phyloP scores from a whole-genome alignment of 2,888 invertebrate genomes.

The Poecilobothrus nobilitatus region DNA sequence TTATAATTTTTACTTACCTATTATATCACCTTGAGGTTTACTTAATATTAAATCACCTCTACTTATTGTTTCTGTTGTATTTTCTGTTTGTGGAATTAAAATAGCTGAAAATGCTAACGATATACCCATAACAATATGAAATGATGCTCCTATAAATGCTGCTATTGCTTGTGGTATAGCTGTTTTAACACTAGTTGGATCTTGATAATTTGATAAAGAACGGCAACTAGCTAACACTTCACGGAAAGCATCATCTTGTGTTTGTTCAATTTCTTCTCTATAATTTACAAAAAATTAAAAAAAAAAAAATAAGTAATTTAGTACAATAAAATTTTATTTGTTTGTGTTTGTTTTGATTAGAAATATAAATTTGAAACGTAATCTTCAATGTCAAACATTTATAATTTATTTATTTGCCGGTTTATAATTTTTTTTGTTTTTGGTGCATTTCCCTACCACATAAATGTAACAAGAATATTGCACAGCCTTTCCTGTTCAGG shows the following conservation, averaged over 20 bases:
- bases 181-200: slow-evolving; percentile 37
- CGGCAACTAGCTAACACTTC: slow-evolving; percentile 45
- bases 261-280: slow-evolving; percentile 30
- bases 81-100: slow-evolving; percentile 45
- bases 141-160: slow-evolving; percentile 48
- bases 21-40: not conserved
- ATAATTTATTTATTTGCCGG: too few species aligned
- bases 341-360: too few species aligned
- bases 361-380: too few species aligned
- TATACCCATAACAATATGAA: slow-evolving; percentile 53
- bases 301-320: too few species aligned
- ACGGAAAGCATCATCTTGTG: slow-evolving; percentile 41
- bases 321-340: too few species aligned
- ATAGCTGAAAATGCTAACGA: slow-evolving; percentile 52
- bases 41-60: slow-evolving; percentile 1
- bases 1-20: not conserved
- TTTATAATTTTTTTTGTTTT: too few species aligned
- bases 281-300: not conserved
- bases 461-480: too few species aligned
- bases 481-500: too few species aligned
- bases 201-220: slow-evolving; percentile 44
- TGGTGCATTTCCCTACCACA: too few species aligned
- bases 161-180: slow-evolving; percentile 46
- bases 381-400: too few species aligned
- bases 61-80: not conserved